These are phyloP conservation scores for Semotilus atromaculatus DNA, from an alignment of 2,797 vertebrate genomes.

Conservation along the genomic window DNA sequence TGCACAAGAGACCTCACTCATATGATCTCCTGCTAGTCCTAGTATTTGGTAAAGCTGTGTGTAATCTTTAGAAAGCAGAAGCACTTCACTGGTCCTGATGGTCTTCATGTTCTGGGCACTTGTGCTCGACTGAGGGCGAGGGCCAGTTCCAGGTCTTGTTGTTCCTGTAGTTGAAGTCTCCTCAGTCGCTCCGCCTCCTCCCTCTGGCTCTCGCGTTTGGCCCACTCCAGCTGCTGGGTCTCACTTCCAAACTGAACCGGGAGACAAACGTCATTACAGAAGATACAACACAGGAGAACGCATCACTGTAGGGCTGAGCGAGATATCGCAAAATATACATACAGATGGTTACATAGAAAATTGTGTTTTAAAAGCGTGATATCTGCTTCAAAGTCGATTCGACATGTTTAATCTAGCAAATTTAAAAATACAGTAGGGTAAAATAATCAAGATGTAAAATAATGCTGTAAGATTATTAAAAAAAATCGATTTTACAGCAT, in stretches of 20 bases:
- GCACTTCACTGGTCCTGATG: not conserved
- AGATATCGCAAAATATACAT: not conserved
- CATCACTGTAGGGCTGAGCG: not conserved
- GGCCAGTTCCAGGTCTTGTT: constrained; percentile 93
- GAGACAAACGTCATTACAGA: not conserved
- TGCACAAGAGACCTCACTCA: not conserved
- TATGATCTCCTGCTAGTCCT: not conserved
- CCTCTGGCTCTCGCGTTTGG: constrained; percentile 90
- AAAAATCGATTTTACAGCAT: not conserved
- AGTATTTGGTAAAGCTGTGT: constrained; percentile 15
- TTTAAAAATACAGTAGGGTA: too few relatives aligned
- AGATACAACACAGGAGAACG: not conserved
- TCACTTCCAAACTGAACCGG: constrained; percentile 91
- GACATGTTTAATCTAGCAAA: too few relatives aligned
- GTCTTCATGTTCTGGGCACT: constrained; percentile 81
- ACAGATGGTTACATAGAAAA: too few relatives aligned
- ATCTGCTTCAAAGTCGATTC: too few relatives aligned
- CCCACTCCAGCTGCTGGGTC: constrained; percentile 94
- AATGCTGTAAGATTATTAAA: not conserved
- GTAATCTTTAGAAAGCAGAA: not conserved
- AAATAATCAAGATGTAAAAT: not conserved
- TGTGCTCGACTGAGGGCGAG: constrained; percentile 94
- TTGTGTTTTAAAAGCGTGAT: too few relatives aligned
- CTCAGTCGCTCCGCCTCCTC: constrained; percentile 90
- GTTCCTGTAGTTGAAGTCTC: constrained; percentile 87